Percentiles rank a stretch among this genome's conserved stretches.
Evolutionary conservation across 2,797 vertebrate species (phyloP).

Genomic region (Pempheris klunzingeri): DNA sequence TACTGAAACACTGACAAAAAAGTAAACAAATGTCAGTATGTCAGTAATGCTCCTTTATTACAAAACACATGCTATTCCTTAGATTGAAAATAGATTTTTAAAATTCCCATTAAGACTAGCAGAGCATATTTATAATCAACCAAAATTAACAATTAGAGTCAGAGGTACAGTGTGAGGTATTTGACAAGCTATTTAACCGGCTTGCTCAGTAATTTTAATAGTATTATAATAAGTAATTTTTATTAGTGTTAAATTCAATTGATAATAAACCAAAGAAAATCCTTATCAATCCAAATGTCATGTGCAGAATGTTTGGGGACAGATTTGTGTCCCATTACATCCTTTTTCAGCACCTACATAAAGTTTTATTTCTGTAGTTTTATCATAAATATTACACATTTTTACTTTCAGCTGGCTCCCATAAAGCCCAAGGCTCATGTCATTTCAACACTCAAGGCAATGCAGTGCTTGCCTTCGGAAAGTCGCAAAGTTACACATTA

Average conservation of each 20-base stretch:
- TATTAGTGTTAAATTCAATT: too few relatives aligned
- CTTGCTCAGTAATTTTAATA: too few relatives aligned
- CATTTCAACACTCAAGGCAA: slow-evolving; percentile 32
- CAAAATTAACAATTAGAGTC: not conserved
- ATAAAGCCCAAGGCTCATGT: slow-evolving; percentile 9
- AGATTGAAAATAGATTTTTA: not conserved
- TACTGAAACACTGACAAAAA: not conserved
- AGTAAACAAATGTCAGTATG: not conserved
- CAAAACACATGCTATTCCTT: not conserved
- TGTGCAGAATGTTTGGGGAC: not conserved
- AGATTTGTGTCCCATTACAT: not conserved
- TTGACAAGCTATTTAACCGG: too few relatives aligned
- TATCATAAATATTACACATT: not conserved
- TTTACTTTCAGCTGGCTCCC: slow-evolving; percentile 9
- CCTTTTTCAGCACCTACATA: not conserved
- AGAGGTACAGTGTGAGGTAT: not conserved
- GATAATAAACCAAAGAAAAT: not conserved
- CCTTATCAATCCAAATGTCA: not conserved
- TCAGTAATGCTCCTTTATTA: not conserved
- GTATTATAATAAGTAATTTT: too few relatives aligned
- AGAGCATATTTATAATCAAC: not conserved
- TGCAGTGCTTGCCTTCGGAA: slow-evolving; percentile 9
- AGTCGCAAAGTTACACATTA: slow-evolving; percentile 35
- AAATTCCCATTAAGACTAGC: not conserved
- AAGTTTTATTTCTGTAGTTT: slow-evolving; percentile 14